phyloP scores from a whole-genome alignment of 2,888 invertebrate genomes.

The Drosophila testacea region DNA sequence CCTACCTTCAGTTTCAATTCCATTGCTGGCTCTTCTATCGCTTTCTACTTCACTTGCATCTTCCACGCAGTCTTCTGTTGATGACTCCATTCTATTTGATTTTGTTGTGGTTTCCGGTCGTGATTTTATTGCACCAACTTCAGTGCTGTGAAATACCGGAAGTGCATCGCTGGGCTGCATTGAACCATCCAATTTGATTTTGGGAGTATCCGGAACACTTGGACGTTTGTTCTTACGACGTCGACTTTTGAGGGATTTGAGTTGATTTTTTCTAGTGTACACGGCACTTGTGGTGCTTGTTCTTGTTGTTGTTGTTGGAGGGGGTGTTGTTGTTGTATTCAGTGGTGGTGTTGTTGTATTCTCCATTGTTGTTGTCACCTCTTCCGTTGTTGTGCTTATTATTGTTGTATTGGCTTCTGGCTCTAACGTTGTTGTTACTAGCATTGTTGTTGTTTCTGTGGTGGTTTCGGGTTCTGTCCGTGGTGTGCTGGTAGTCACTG shows the following conservation, averaged over 20 bases:
- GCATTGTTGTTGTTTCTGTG: slow-evolving; percentile 2
- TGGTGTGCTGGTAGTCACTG: too few species aligned
- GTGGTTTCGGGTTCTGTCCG: not conserved
- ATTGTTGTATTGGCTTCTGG: slow-evolving; percentile 7
- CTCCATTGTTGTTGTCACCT: not conserved
- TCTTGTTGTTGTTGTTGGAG: slow-evolving; percentile 3
- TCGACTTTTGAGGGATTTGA: slow-evolving; percentile 22
- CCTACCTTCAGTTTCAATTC: slow-evolving; percentile 47
- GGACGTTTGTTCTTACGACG: slow-evolving; percentile 21
- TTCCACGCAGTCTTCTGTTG: slow-evolving; percentile 37
- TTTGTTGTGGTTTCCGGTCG: slow-evolving; percentile 34
- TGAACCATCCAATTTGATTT: slow-evolving; percentile 56
- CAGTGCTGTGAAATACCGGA: slow-evolving; percentile 47
- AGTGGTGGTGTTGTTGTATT: not conserved
- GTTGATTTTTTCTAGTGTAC: slow-evolving; percentile 5
- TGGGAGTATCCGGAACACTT: slow-evolving; percentile 60
- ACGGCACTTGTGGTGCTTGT: slow-evolving; percentile 1
- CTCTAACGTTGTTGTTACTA: slow-evolving; percentile 3
- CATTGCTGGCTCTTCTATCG: not conserved
- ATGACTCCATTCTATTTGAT: slow-evolving; percentile 6
- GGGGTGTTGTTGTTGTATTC: not conserved
- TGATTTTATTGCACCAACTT: slow-evolving; percentile 23
- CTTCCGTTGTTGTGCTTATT: not conserved
- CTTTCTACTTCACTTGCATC: slow-evolving; percentile 17
- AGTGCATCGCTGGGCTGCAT: slow-evolving; percentile 58